phyloP scores from a whole-genome alignment of 2,113 vertebrate species.

The Barbus barbus region DNA sequence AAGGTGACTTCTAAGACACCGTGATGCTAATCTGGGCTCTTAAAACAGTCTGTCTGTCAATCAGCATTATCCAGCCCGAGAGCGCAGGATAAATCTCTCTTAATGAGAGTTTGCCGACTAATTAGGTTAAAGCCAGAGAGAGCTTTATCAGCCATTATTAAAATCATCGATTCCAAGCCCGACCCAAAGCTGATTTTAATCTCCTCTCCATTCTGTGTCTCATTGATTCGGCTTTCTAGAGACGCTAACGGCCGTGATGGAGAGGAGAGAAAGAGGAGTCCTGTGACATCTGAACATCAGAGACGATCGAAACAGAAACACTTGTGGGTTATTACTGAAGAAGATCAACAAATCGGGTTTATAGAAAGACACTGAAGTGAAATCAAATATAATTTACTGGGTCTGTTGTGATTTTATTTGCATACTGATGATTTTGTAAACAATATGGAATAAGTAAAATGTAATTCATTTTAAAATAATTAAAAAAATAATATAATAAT shows the following conservation, averaged over 20 bases:
- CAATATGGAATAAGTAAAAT: not conserved
- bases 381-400: not conserved
- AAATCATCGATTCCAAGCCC: conserved; percentile 59
- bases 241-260: not conserved
- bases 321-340: not conserved
- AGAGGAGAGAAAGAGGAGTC: not conserved
- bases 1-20: conserved; percentile 52
- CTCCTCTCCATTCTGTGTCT: conserved; percentile 55
- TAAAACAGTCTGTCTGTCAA: conserved; percentile 68
- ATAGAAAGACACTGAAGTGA: not conserved
- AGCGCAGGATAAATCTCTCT: conserved; percentile 56
- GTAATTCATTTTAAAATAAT: no score
- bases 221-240: conserved; percentile 58
- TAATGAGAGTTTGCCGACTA: conserved; percentile 52
- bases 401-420: not conserved
- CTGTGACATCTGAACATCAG: not conserved
- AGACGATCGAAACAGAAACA: not conserved
- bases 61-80: conserved; percentile 55
- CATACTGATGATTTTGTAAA: not conserved
- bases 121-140: conserved; percentile 61
- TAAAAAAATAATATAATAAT: no score
- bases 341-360: not conserved
- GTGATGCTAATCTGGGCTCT: conserved; percentile 40
- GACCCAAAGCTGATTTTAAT: conserved; percentile 66
- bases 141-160: conserved; percentile 65